Percentiles rank a stretch among this genome's conserved stretches.
phyloP scores from a whole-genome alignment of 1,140 invertebrate species.

The Drosophila jambulina region DNA sequence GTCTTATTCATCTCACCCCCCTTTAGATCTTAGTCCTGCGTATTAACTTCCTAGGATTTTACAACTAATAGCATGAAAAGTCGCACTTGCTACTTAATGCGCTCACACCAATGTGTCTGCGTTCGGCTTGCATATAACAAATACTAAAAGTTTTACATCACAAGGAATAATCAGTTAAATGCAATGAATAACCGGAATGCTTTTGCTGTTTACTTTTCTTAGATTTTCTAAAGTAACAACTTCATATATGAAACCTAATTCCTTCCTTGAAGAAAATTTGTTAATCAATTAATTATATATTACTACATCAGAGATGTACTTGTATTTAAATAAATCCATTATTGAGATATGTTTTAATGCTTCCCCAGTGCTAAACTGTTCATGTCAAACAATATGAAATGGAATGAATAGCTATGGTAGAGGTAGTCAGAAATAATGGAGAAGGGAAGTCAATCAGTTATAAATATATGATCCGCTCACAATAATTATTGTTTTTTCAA shows the following conservation, averaged over 20 bases:
- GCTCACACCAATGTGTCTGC: not conserved
- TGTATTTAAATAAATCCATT: not conserved
- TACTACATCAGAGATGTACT: not conserved
- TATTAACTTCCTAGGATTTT: conserved; percentile 58
- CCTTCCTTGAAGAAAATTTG: not conserved
- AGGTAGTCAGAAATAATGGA: not conserved
- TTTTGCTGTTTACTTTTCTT: not conserved
- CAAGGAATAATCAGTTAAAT: conserved; percentile 27
- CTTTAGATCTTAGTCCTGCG: conserved; percentile 25
- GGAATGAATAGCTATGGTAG: not conserved
- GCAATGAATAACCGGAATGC: not conserved
- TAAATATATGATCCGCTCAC: not conserved
- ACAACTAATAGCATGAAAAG: conserved; percentile 56
- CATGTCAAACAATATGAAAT: not conserved
- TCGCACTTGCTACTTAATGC: conserved; percentile 31
- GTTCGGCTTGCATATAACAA: not conserved
- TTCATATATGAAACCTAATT: too few species aligned
- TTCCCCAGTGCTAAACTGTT: not conserved
- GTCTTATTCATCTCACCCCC: not conserved
- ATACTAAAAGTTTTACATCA: conserved; percentile 12
- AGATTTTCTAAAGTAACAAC: not conserved
- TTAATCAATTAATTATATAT: not conserved
- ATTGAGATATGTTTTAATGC: not conserved
- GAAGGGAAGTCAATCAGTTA: not conserved
- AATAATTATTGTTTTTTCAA: not conserved